Conservation (phyloP, 2,888 invertebrate genomes). For the Phorcus lineatus region DNA sequence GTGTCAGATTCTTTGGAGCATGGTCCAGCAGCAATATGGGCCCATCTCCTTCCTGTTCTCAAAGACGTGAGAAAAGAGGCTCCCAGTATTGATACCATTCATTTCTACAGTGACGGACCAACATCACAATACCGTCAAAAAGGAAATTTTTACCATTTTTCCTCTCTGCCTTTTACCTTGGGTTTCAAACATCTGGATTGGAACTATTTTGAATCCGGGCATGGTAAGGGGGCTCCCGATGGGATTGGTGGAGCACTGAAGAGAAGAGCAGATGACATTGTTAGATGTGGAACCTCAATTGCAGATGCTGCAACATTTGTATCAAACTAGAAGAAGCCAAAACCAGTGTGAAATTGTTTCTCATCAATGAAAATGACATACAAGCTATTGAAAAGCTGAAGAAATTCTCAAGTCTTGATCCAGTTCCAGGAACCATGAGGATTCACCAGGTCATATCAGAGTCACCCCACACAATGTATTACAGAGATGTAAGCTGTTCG, state of each 20-base stretch:
- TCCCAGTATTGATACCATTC: conserved; percentile 32
- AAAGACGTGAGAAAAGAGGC: conserved; percentile 11
- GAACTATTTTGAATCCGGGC: conserved; percentile 71
- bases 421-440: conserved; percentile 36
- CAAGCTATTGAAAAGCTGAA: conserved; percentile 13
- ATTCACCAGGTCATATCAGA: conserved; percentile 38
- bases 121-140: conserved; percentile 72
- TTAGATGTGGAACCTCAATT: conserved; percentile 34
- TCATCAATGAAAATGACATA: conserved; percentile 1
- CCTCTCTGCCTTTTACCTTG: background rate
- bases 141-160: conserved; percentile 32
- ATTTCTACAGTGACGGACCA: conserved; percentile 62
- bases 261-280: conserved; percentile 48
- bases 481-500: conserved; percentile 43
- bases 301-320: conserved; percentile 25
- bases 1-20: too few relatives aligned
- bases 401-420: conserved; percentile 12
- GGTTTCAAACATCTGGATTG: conserved; percentile 41
- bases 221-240: conserved; percentile 70
- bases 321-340: background rate
- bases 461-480: conserved; percentile 1
- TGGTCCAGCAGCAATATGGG: conserved; percentile 69
- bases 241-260: conserved; percentile 64
- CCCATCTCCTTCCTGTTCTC: background rate
- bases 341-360: conserved; percentile 26